phyloP scores from a whole-genome alignment of 2,113 vertebrate species.

The Burhinus oedicnemus region DNA sequence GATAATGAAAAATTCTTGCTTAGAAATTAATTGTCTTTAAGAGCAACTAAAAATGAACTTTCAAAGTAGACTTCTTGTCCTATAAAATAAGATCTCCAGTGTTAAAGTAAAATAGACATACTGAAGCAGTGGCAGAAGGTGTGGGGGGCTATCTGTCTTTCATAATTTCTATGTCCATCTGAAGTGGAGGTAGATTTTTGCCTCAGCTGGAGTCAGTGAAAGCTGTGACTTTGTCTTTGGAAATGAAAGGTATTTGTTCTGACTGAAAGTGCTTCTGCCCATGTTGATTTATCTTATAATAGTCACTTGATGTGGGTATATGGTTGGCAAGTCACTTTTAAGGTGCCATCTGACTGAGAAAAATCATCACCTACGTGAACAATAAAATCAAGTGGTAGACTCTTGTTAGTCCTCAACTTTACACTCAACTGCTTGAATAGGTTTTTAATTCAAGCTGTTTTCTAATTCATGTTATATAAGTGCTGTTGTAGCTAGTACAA shows the following conservation, averaged over 20 bases:
- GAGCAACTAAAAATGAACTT: background rate
- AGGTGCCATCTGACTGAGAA: background rate
- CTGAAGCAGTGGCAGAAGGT: background rate
- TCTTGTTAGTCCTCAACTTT: background rate
- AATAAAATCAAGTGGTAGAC: background rate
- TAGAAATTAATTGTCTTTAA: background rate
- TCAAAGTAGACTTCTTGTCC: background rate
- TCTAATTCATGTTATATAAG: background rate
- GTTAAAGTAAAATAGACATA: background rate
- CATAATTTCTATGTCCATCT: background rate
- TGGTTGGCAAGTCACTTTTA: background rate
- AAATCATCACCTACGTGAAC: background rate
- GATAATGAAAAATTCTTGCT: background rate
- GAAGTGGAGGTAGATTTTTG: background rate
- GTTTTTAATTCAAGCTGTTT: background rate
- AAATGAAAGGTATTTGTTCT: background rate
- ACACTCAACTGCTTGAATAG: background rate
- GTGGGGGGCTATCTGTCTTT: background rate
- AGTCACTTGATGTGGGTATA: background rate
- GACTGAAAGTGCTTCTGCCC: background rate
- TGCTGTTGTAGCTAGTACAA: background rate
- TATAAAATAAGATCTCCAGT: background rate
- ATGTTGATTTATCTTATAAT: background rate
- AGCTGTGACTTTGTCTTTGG: background rate
- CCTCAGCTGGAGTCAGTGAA: background rate